phyloP scores from a whole-genome alignment of 2,113 vertebrate genomes.

The Procavia capensis region DNA sequence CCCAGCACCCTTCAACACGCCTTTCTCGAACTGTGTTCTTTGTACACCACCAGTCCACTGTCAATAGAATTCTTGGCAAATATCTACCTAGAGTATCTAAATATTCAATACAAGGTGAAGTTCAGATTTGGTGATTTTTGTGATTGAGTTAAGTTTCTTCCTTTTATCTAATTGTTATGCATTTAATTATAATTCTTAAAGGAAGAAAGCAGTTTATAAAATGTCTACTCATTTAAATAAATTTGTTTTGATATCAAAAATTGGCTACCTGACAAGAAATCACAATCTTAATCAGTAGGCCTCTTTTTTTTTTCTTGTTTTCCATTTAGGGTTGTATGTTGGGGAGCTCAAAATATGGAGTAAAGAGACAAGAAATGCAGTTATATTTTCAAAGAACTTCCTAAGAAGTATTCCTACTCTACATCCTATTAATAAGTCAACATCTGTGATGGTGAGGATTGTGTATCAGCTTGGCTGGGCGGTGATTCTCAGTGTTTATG shows the following conservation, averaged over 20 bases:
- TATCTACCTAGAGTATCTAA: not conserved
- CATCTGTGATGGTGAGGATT: no score
- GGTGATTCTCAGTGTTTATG: no score
- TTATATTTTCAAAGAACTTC: not conserved
- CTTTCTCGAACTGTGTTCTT: not conserved
- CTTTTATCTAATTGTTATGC: not conserved
- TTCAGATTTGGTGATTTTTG: not conserved
- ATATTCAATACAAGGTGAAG: not conserved
- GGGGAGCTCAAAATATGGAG: not conserved
- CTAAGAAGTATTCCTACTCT: not conserved
- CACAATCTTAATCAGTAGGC: not conserved
- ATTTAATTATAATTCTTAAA: slow-evolving; percentile 2
- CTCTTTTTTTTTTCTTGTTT: not conserved
- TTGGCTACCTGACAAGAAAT: not conserved
- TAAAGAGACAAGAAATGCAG: not conserved
- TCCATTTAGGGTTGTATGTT: not conserved
- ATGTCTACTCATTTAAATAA: not conserved
- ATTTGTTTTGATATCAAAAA: not conserved
- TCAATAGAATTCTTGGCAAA: not conserved
- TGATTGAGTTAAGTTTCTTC: not conserved
- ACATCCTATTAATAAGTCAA: not conserved
- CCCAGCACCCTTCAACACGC: not conserved
- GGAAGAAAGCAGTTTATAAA: not conserved
- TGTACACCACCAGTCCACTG: not conserved
- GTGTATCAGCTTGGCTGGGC: no score